Evolutionary conservation across 2,113 vertebrate genomes (phyloP).

Genomic region (Todiramphus saurophagus): DNA sequence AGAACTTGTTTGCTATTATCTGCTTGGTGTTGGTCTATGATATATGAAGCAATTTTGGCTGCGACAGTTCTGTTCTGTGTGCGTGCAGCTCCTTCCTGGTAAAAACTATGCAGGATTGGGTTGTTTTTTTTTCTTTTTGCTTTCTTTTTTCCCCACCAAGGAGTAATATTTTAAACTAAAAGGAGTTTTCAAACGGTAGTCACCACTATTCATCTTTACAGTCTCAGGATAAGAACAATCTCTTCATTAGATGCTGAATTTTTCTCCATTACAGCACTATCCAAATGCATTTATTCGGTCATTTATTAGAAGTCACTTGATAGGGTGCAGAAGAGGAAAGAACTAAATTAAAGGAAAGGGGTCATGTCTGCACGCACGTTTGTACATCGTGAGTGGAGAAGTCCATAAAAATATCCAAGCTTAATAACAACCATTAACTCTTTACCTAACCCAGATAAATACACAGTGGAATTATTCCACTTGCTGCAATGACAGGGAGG

Average conservation of each 20-base stretch:
- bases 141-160: background rate
- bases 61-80: slow-evolving; percentile 45
- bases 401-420: slow-evolving; percentile 16
- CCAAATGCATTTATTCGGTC: slow-evolving; percentile 39
- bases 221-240: background rate
- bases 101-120: slow-evolving; percentile 11
- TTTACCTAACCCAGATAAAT: background rate
- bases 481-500: background rate
- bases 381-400: background rate
- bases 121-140: background rate
- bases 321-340: background rate
- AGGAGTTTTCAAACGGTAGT: slow-evolving; percentile 62
- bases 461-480: background rate
- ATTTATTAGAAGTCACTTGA: slow-evolving; percentile 45
- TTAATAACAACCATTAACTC: slow-evolving; percentile 32
- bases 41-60: slow-evolving; percentile 71
- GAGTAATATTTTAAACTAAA: slow-evolving; percentile 65
- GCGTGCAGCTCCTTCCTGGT: background rate
- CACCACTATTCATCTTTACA: slow-evolving; percentile 59
- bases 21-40: slow-evolving; percentile 57
- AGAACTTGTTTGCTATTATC: slow-evolving; percentile 66
- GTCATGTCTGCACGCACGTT: background rate
- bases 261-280: slow-evolving; percentile 58
- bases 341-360: slow-evolving; percentile 31
- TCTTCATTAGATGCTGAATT: slow-evolving; percentile 62